Conservation (phyloP, 2,113 vertebrate genomes). For the Azemiops feae region DNA sequence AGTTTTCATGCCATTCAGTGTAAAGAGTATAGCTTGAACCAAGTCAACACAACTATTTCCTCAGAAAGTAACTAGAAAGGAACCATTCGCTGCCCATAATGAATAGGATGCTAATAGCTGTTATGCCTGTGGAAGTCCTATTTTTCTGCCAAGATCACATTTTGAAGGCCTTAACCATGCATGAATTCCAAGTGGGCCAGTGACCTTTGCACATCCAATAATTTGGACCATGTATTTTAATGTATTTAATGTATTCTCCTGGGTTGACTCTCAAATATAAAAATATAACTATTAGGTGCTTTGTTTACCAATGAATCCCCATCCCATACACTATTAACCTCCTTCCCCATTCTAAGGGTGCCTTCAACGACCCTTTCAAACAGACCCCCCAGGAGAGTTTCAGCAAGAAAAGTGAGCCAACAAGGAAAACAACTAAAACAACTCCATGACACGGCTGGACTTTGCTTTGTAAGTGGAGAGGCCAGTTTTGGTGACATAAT, state of each 20-base stretch:
- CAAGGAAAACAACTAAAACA: slow-evolving; percentile 32
- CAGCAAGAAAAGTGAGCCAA: slow-evolving; percentile 39
- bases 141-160: not conserved
- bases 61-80: not conserved
- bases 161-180: not conserved
- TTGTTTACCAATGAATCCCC: not conserved
- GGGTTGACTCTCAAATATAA: not conserved
- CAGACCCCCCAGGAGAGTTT: not conserved
- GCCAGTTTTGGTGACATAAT: slow-evolving; percentile 46
- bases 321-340: fast-evolving
- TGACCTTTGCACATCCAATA: not conserved
- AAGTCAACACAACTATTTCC: not conserved
- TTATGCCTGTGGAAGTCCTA: not conserved
- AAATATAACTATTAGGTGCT: not conserved
- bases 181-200: not conserved
- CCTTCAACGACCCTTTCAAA: slow-evolving; percentile 15
- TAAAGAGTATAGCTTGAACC: not conserved
- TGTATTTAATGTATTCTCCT: not conserved
- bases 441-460: slow-evolving; percentile 27
- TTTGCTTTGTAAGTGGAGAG: slow-evolving; percentile 40
- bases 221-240: not conserved
- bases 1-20: not conserved
- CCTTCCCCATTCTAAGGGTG: not conserved
- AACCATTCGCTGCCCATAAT: not conserved
- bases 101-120: not conserved